phyloP scores from a whole-genome alignment of 2,797 vertebrate species.

The Buceros bicornis region DNA sequence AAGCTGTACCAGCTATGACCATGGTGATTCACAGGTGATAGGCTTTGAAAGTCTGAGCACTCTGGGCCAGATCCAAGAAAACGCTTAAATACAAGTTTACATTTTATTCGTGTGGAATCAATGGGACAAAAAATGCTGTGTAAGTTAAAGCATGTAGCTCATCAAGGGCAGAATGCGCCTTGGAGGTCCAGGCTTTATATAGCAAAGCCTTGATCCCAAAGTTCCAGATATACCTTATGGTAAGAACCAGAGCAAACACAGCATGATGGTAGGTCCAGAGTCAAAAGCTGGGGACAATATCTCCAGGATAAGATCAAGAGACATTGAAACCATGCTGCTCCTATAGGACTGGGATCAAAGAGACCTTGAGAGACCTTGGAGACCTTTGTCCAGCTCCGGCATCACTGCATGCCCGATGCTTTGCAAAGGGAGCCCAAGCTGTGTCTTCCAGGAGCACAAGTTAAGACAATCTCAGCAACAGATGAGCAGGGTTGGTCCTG shows the following conservation, averaged over 20 bases:
- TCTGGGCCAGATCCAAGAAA: neutral
- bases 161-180: neutral
- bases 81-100: neutral
- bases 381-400: rapidly evolving
- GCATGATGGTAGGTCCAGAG: neutral
- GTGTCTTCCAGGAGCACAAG: rapidly evolving
- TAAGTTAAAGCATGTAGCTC: neutral
- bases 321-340: neutral
- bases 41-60: neutral
- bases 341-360: neutral
- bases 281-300: neutral
- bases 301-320: neutral
- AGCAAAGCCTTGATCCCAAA: neutral
- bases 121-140: neutral
- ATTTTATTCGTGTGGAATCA: neutral
- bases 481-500: neutral
- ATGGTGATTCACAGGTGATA: neutral
- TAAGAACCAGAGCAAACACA: neutral
- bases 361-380: neutral
- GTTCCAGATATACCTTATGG: neutral
- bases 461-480: too few species aligned
- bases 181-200: neutral
- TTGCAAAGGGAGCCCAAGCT: neutral
- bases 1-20: neutral
- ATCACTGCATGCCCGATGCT: too few species aligned